Evolutionary conservation across 2,113 vertebrate species (phyloP).

Genomic region (Zeus faber): DNA sequence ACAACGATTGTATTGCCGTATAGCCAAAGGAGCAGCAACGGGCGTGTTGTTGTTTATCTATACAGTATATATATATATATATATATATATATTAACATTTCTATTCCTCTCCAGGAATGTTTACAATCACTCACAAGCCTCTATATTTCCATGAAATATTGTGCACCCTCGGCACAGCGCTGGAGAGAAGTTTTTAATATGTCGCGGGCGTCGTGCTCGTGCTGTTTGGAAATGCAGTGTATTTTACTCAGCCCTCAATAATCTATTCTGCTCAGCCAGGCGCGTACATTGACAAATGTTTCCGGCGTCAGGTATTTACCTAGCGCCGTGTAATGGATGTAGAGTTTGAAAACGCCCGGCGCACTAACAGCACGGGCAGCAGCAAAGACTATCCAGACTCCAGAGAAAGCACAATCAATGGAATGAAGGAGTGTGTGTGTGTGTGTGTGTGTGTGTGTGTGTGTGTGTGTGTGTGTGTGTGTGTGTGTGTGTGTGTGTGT

Average conservation of each 20-base stretch:
- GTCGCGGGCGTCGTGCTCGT: conserved; percentile 66
- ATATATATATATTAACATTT: conserved; percentile 34
- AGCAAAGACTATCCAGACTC: conserved; percentile 68
- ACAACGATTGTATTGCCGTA: no score
- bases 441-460: conserved; percentile 7
- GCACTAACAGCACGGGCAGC: conserved; percentile 69
- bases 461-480: background rate
- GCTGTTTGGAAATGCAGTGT: conserved; percentile 74
- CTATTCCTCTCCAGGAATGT: conserved; percentile 34
- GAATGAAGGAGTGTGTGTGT: conserved; percentile 29
- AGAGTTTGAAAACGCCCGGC: conserved; percentile 72
- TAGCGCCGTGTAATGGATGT: conserved; percentile 78
- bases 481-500: conserved; percentile 1
- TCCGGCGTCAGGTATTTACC: conserved; percentile 79
- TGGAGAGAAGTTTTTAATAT: conserved; percentile 67
- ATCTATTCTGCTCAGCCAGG: conserved; percentile 78
- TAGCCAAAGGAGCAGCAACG: no score
- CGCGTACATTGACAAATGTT: conserved; percentile 79
- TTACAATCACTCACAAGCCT: conserved; percentile 44
- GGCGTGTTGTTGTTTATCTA: background rate
- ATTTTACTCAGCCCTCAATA: conserved; percentile 76
- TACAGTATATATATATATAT: conserved; percentile 5
- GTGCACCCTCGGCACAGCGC: conserved; percentile 29
- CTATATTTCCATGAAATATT: conserved; percentile 54
- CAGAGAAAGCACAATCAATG: conserved; percentile 66